Conservation (phyloP, 1,140 invertebrate species). For the Heliconius nattereri region DNA sequence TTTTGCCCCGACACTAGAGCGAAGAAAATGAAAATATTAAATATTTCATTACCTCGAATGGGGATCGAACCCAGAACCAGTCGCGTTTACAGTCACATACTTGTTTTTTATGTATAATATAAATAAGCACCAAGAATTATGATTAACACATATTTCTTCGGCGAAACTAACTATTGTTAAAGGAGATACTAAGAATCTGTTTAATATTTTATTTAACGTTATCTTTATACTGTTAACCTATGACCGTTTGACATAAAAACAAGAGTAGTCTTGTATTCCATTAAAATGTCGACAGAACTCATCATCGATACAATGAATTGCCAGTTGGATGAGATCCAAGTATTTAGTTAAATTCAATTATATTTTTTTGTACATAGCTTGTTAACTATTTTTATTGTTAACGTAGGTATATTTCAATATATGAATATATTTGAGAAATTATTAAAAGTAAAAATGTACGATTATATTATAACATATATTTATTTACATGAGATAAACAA, state of each 20-base stretch:
- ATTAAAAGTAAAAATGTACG: background rate
- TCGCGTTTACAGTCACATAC: too few relatives aligned
- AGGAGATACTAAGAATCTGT: background rate
- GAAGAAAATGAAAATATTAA: too few relatives aligned
- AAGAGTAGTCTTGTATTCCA: background rate
- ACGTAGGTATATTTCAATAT: too few relatives aligned
- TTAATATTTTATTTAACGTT: background rate
- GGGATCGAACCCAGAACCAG: too few relatives aligned
- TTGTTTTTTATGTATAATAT: too few relatives aligned
- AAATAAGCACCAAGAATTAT: too few relatives aligned
- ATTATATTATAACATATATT: background rate
- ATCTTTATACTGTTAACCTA: background rate
- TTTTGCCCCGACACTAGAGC: too few relatives aligned
- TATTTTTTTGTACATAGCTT: background rate
- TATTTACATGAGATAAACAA: background rate
- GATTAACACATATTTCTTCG: too few relatives aligned
- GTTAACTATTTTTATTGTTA: background rate
- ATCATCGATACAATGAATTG: background rate
- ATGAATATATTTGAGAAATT: background rate
- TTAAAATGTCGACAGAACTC: background rate
- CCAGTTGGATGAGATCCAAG: constrained; percentile 9
- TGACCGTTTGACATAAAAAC: background rate
- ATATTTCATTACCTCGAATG: too few relatives aligned
- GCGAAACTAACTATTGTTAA: background rate
- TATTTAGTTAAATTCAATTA: constrained; percentile 7